Evolutionary conservation across 2,113 vertebrate genomes (phyloP), one percentile per base, ranked within the genome.

Genomic region (Trematomus loennbergii): DNA sequence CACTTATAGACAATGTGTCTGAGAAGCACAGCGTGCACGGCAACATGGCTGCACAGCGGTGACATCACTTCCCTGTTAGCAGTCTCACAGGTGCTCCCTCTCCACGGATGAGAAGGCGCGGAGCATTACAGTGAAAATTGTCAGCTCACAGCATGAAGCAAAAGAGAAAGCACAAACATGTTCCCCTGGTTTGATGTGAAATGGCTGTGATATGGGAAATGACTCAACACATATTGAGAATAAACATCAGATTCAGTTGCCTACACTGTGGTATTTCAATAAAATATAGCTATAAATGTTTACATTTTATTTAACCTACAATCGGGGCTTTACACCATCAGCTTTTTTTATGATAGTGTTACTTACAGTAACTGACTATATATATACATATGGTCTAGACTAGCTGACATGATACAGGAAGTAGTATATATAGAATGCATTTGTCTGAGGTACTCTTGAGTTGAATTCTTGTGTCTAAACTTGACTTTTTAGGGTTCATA

Each of bases 51-150:
- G 45, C 60, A 50, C 5, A 72, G 6, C 0, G 7, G 81, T 90
- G 89, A 89, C 88, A 85, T 93, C 84, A 92, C 72, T 92, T 93
- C 79, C 87, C 46, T 81, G 67, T 82, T 11, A 62, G 63, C 22
- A 62, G 69, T 76, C 84, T 78, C 50, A 52, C 78, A 80, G 84
- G 89, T 82, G 84, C 55, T 53, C 61, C 54, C 74, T 76, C 43
- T 22, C 4, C 58, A 79, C 61, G 79, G 67, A 81, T 66, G 65
- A 79, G 78, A 81, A 55, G 13, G 29, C 58, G 1, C 12, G 7
- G 1, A 55, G 69, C 12, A 15, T 59, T 68, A 63, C n/a, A 0
- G 52, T 50, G 54, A 16, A 78, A 76, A 77, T 54, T 2, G 48
- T 54, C 43, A 25, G 40, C 5, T 62, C 20, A 15, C 55, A 60